Evolutionary conservation across 2,113 vertebrate species (phyloP), one percentile per base, ranked within the genome.

Genomic region (Machaerirhynchus nigripectus): DNA sequence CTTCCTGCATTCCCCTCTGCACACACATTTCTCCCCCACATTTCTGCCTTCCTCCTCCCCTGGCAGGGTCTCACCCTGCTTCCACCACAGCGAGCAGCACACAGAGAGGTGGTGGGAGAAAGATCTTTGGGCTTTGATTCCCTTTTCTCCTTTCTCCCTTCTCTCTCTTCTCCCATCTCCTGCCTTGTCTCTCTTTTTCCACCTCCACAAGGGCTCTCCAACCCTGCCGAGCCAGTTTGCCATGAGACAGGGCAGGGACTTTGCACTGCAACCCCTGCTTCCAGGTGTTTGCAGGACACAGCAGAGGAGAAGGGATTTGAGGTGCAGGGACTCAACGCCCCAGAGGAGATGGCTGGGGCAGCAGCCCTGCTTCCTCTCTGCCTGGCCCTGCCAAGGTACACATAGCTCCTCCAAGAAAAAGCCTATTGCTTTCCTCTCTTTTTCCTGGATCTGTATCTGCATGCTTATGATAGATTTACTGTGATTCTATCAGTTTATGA

Each of bases 401-500:
- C 0, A 1, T 13, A 64, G 37, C 17, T 70, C 47, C 91, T 61
- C 31, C 78, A 63, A 52, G 61, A 73, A 85, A 71, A 89, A 67
- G 9, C 30, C 60, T 50, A 9, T 42, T 33, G 40, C 75, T 84
- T 86, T 79, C 82, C 49, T 71, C 26, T 65, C 61, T 24, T 77
- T 44, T 37, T 57, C 27, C 87, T 40, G 42, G 52, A 59, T 61
- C 74, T 10, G 1, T 57, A 87, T 90, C 91, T 76, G 77, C 80
- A 68, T 71, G 70, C 65, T 82, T 71, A 69, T 84, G 88, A 94
- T 61, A 81, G 94, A 96, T 97, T 96, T 94, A 87, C 90, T 50
- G 87, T 64, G 68, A 96, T 94, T 93, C 92, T 63, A 83, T 93
- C 14, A 5, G 64, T 92, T 93, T 90, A 70, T 96, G 93, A 97